phyloP scores from a whole-genome alignment of 1,140 invertebrate genomes.

The Drosophila guanche region DNA sequence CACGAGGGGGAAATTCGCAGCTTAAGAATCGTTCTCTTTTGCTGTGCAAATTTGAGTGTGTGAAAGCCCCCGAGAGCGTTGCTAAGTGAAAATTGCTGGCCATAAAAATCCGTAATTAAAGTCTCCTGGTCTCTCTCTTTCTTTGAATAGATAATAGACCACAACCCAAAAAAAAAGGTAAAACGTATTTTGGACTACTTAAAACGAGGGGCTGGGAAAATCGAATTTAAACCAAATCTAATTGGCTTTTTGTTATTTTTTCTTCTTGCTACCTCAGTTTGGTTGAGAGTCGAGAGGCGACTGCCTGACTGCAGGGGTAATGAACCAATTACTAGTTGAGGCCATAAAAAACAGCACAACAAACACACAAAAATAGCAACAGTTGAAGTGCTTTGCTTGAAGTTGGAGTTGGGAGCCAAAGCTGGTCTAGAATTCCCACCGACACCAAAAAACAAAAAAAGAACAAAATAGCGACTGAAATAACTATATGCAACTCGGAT shows the following conservation, averaged over 20 bases:
- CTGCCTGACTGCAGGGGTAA: conserved; percentile 65
- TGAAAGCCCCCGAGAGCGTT: conserved; percentile 4
- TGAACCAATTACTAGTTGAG: conserved; percentile 73
- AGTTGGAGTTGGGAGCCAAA: conserved; percentile 2
- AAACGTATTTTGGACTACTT: conserved; percentile 35
- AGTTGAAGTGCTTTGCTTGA: conserved; percentile 32
- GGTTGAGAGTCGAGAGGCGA: conserved; percentile 1
- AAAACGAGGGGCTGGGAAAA: conserved; percentile 39
- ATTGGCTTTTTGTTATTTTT: conserved; percentile 51
- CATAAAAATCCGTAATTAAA: conserved; percentile 21
- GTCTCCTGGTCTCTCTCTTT: background rate
- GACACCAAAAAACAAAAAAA: conserved; percentile 21
- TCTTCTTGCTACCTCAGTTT: conserved; percentile 41
- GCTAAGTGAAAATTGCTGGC: conserved; percentile 25
- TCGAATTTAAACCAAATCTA: conserved; percentile 49
- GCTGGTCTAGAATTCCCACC: conserved; percentile 67
- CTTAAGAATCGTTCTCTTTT: background rate
- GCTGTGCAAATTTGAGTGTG: too few relatives aligned
- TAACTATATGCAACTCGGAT: conserved; percentile 43
- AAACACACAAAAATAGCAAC: conserved; percentile 37
- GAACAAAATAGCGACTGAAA: conserved; percentile 9
- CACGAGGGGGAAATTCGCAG: background rate
- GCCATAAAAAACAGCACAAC: conserved; percentile 66
- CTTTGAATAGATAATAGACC: conserved; percentile 1
- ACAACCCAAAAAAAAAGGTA: background rate